Conservation (phyloP, 2,888 invertebrate species). For the Spodoptera littoralis region DNA sequence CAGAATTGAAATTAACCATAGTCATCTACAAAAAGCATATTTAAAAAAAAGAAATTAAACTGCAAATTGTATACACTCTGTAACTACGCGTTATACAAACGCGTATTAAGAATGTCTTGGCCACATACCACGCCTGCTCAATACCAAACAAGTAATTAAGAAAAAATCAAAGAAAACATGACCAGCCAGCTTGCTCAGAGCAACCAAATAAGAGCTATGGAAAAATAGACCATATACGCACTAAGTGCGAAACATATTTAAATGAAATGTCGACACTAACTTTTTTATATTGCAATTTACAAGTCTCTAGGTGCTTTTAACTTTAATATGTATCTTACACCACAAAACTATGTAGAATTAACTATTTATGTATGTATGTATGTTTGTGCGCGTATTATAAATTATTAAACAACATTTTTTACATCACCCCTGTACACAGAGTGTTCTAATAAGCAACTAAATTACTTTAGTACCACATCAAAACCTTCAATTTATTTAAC, state of each 20-base stretch:
- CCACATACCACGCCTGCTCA: too few relatives aligned
- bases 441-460: slow-evolving; percentile 10
- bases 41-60: slow-evolving; percentile 7
- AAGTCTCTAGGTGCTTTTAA: too few relatives aligned
- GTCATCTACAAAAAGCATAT: slow-evolving; percentile 8
- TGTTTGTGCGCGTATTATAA: slow-evolving; percentile 22
- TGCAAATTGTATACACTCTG: slow-evolving; percentile 9
- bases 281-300: too few relatives aligned
- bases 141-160: too few relatives aligned
- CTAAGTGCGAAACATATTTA: too few relatives aligned
- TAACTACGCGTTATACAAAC: slow-evolving; percentile 5
- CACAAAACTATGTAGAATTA: too few relatives aligned
- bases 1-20: neutral
- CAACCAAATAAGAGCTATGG: too few relatives aligned
- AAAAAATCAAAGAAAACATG: too few relatives aligned
- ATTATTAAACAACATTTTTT: slow-evolving; percentile 5
- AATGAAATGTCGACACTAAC: too few relatives aligned
- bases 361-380: neutral
- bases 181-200: too few relatives aligned
- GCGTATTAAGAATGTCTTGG: slow-evolving; percentile 12
- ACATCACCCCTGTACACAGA: neutral
- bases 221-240: too few relatives aligned
- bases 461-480: slow-evolving; percentile 37
- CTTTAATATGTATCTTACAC: too few relatives aligned
- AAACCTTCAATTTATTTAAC: slow-evolving; percentile 29